These are phyloP conservation scores for Cheilosia grossa DNA, from an alignment of 2,888 invertebrate genomes.

Conservation along the genomic window DNA sequence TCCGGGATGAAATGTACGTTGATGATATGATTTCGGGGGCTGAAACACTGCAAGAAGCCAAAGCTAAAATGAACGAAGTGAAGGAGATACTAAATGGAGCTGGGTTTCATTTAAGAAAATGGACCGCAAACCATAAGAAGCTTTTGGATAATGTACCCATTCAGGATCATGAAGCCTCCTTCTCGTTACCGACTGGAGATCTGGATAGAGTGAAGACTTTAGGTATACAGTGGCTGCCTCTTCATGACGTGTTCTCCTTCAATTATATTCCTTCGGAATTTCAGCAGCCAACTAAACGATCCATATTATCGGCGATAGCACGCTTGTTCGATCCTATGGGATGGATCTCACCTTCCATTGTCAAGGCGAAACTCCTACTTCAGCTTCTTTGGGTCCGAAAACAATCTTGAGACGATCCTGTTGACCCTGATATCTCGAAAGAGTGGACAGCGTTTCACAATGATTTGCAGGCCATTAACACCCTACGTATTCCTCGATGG, in stretches of 20 bases:
- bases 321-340: too few species aligned
- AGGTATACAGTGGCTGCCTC: conserved; percentile 45
- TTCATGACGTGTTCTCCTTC: conserved; percentile 33
- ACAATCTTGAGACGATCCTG: neutral
- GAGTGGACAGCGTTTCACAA: neutral
- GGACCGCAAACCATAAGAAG: neutral
- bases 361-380: conserved; percentile 9
- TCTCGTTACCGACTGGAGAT: neutral
- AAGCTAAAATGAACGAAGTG: neutral
- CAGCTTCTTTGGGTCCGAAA: neutral
- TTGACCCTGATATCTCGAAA: too few species aligned
- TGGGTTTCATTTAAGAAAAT: conserved; percentile 1
- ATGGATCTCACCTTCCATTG: conserved; percentile 22
- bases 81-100: neutral
- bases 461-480: neutral
- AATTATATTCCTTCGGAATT: conserved; percentile 9
- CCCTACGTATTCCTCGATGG: too few species aligned
- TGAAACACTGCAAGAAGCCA: neutral
- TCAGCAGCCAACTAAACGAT: conserved; percentile 21
- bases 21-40: conserved; percentile 1
- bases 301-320: conserved; percentile 15
- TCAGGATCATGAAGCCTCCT: conserved; percentile 18
- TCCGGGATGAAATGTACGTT: conserved; percentile 5
- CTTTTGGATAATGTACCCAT: conserved; percentile 7
- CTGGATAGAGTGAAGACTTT: conserved; percentile 23